Percentiles rank a stretch among this genome's conserved stretches.
phyloP scores from a whole-genome alignment of 2,113 vertebrate genomes.

The Xenopus borealis region DNA sequence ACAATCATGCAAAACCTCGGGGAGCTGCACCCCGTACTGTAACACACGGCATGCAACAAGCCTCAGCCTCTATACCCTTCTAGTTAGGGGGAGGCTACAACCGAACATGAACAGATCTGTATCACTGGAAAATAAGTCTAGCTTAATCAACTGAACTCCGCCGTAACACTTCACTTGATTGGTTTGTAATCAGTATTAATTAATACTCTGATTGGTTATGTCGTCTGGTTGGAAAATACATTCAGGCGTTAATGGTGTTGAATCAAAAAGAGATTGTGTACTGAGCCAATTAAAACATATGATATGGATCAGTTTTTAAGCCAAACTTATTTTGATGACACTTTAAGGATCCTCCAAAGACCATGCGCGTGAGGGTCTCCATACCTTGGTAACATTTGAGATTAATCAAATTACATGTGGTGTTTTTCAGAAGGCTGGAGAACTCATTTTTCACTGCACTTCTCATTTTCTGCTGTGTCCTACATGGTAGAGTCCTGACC shows the following conservation, averaged over 20 bases:
- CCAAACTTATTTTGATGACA: neutral
- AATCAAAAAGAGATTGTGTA: no score
- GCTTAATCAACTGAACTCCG: neutral
- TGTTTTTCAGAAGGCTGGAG: constrained; percentile 1
- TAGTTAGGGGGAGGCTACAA: no score
- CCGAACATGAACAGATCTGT: neutral
- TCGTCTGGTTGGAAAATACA: no score
- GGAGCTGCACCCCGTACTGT: neutral
- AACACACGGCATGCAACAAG: neutral
- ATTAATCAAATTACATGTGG: neutral
- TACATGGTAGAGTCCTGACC: neutral
- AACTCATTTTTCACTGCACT: neutral
- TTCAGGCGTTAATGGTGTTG: no score
- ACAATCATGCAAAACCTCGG: no score
- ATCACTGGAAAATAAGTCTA: constrained; percentile 14
- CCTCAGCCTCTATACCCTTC: neutral
- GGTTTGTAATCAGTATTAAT: no score
- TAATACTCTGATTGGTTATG: no score
- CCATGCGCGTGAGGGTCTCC: neutral
- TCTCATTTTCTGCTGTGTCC: neutral
- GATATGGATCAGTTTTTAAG: neutral
- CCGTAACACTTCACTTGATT: no score
- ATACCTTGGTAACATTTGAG: constrained; percentile 1
- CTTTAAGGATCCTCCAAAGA: no score
- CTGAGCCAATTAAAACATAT: no score